phyloP scores from a whole-genome alignment of 2,888 invertebrate genomes.

The Rotaria socialis region DNA sequence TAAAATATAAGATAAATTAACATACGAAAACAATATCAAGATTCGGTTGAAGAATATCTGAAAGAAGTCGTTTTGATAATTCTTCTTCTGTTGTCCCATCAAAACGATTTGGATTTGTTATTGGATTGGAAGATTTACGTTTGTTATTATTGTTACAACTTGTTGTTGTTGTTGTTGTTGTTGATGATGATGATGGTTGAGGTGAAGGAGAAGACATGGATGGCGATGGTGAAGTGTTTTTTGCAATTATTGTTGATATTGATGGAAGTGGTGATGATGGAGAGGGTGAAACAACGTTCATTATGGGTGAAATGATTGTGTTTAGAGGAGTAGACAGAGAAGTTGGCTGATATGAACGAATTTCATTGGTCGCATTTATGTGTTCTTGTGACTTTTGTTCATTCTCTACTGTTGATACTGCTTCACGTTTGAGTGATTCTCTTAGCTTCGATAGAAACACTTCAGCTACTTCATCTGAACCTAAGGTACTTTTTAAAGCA shows the following conservation, averaged over 20 bases:
- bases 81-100: constrained; percentile 31
- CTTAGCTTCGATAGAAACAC: constrained; percentile 27
- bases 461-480: constrained; percentile 28
- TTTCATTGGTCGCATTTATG: background rate
- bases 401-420: background rate
- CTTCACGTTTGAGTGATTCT: constrained; percentile 36
- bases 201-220: background rate
- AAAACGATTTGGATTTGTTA: constrained; percentile 28
- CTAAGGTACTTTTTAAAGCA: background rate
- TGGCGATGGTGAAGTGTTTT: background rate
- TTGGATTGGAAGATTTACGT: constrained; percentile 2
- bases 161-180: too few species aligned
- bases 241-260: background rate
- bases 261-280: constrained; percentile 16
- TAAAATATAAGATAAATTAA: background rate
- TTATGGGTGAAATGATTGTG: background rate
- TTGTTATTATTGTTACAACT: background rate
- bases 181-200: background rate
- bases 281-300: background rate
- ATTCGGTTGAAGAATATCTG: constrained; percentile 85
- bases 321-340: background rate
- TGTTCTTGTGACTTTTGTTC: background rate
- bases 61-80: constrained; percentile 71
- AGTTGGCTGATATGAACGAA: background rate
- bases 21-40: constrained; percentile 95